These are phyloP conservation scores for Pentalonia nigronervosa DNA, from an alignment of 1,140 invertebrate genomes.

Conservation along the genomic window DNA sequence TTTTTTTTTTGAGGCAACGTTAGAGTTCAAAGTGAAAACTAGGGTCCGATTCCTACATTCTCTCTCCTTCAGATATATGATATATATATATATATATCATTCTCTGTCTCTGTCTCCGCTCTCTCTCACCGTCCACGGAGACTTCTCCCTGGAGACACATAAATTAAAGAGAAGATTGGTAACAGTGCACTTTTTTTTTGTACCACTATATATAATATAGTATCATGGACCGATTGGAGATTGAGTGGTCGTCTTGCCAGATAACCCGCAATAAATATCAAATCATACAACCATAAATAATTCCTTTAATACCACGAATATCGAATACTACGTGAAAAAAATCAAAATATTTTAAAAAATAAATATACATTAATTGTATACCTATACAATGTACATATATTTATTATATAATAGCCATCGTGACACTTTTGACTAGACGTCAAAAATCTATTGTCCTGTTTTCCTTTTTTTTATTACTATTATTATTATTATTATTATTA, in stretches of 20 bases:
- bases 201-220: neutral
- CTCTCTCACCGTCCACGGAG: neutral
- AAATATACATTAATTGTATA: neutral
- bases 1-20: slow-evolving; percentile 12
- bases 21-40: slow-evolving; percentile 56
- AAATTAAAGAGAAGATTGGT: slow-evolving; percentile 37
- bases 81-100: neutral
- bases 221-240: neutral
- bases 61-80: neutral
- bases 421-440: slow-evolving; percentile 23
- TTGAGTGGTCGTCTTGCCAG: slow-evolving; percentile 45
- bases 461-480: neutral
- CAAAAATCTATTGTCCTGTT: slow-evolving; percentile 30
- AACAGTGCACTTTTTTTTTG: slow-evolving; percentile 42
- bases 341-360: neutral
- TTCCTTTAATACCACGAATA: neutral
- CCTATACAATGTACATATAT: neutral
- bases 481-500: neutral
- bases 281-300: slow-evolving; percentile 56
- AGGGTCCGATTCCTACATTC: slow-evolving; percentile 35
- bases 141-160: slow-evolving; percentile 42
- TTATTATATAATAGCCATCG: neutral
- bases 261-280: slow-evolving; percentile 55
- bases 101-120: neutral
- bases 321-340: neutral